Percentiles rank a stretch among this genome's conserved stretches.
Evolutionary conservation across 2,797 vertebrate species (phyloP).

Genomic region (Squalus acanthias): DNA sequence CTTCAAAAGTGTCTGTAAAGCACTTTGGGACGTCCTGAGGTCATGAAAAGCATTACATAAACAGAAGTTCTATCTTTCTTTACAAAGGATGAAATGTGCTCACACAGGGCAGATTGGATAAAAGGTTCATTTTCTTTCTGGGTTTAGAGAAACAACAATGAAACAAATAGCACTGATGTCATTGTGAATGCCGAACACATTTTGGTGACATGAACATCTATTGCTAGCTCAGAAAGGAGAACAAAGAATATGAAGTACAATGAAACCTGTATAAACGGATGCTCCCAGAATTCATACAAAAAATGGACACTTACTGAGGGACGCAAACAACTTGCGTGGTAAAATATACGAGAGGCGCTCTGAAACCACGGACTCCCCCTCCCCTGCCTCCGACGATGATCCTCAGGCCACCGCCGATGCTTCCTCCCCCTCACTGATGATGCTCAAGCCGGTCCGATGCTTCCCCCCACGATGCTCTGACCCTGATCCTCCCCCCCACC

Average conservation of each 20-base stretch:
- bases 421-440: too few relatives aligned
- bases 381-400: too few relatives aligned
- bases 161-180: too few relatives aligned
- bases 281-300: too few relatives aligned
- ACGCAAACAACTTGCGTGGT: neutral
- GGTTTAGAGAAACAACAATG: neutral
- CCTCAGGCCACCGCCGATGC: too few relatives aligned
- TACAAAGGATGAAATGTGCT: neutral
- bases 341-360: neutral
- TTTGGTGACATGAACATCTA: neutral
- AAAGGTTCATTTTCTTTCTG: neutral
- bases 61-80: neutral
- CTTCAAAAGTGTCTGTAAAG: neutral
- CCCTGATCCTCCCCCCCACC: too few relatives aligned
- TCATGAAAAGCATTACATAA: neutral
- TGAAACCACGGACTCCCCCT: neutral
- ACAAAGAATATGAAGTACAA: too few relatives aligned
- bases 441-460: too few relatives aligned
- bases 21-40: neutral
- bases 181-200: neutral
- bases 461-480: too few relatives aligned
- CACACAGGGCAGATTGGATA: neutral
- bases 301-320: neutral
- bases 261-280: too few relatives aligned
- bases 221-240: too few relatives aligned